Evolutionary conservation across 2,113 vertebrate species (phyloP).

Genomic region (Syngnathus typhle): DNA sequence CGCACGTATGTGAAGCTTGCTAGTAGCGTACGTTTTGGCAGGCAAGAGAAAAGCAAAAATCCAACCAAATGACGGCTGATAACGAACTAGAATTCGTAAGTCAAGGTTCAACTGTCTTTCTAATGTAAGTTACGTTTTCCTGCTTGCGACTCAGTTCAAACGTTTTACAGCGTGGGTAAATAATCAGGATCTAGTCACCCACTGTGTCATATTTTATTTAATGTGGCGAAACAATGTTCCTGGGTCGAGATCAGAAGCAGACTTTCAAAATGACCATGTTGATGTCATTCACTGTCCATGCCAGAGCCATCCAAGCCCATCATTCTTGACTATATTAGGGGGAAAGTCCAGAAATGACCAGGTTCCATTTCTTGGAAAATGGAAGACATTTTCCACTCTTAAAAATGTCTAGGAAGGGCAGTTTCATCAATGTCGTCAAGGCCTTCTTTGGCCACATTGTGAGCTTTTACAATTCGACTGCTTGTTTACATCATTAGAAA

Average conservation of each 20-base stretch:
- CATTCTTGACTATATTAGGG: conserved; percentile 7
- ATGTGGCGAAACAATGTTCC: conserved; percentile 28
- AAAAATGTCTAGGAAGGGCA: conserved; percentile 14
- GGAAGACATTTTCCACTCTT: conserved; percentile 39
- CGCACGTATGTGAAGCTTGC: no score
- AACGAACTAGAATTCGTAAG: background rate
- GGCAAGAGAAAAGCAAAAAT: no score
- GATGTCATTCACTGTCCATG: conserved; percentile 43
- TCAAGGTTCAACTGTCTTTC: background rate
- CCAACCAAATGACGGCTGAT: no score
- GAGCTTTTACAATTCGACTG: conserved; percentile 27
- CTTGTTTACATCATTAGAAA: conserved; percentile 12
- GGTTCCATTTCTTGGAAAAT: conserved; percentile 24
- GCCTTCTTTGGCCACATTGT: background rate
- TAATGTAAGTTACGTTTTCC: background rate
- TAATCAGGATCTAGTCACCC: conserved; percentile 4
- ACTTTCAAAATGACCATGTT: conserved; percentile 36
- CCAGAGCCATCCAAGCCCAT: conserved; percentile 33
- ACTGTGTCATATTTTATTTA: conserved; percentile 29
- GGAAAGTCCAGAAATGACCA: conserved; percentile 10
- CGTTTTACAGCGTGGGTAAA: background rate
- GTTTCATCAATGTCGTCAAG: conserved; percentile 31
- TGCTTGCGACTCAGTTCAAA: background rate
- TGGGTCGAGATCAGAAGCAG: conserved; percentile 43
- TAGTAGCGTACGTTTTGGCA: no score